phyloP scores from a whole-genome alignment of 2,888 invertebrate species.

The Cantharis nigra region DNA sequence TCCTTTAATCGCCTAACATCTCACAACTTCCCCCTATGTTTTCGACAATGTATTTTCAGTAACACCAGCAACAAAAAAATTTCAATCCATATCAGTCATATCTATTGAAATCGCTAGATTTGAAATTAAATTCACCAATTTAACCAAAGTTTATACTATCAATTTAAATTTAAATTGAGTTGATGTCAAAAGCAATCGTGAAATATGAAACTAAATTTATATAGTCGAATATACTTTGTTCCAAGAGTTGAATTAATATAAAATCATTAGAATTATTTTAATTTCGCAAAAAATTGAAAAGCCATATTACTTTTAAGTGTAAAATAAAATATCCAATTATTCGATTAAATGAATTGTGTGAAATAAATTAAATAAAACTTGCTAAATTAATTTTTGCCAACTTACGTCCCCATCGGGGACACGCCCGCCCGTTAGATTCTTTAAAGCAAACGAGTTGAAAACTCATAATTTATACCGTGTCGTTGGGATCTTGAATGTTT shows the following conservation, averaged over 20 bases:
- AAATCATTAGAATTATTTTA: background rate
- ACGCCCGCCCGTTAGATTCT: background rate
- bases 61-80: slow-evolving; percentile 18
- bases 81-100: slow-evolving; percentile 18
- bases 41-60: slow-evolving; percentile 5
- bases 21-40: slow-evolving; percentile 16
- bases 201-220: slow-evolving; percentile 39
- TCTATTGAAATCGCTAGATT: slow-evolving; percentile 21
- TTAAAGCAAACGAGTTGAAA: background rate
- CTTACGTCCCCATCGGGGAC: background rate
- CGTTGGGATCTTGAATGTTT: slow-evolving; percentile 32
- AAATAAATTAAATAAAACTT: background rate
- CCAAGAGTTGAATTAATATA: slow-evolving; percentile 21
- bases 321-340: background rate
- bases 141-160: slow-evolving; percentile 32
- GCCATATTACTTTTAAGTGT: background rate
- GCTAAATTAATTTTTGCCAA: background rate
- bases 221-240: slow-evolving; percentile 24
- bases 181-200: slow-evolving; percentile 39
- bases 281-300: background rate
- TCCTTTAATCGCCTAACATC: slow-evolving; percentile 38
- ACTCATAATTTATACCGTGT: background rate
- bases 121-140: slow-evolving; percentile 26
- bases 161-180: slow-evolving; percentile 39
- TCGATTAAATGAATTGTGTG: background rate